Evolutionary conservation across 2,888 invertebrate species (phyloP).

Genomic region (Aphodius granarius): DNA sequence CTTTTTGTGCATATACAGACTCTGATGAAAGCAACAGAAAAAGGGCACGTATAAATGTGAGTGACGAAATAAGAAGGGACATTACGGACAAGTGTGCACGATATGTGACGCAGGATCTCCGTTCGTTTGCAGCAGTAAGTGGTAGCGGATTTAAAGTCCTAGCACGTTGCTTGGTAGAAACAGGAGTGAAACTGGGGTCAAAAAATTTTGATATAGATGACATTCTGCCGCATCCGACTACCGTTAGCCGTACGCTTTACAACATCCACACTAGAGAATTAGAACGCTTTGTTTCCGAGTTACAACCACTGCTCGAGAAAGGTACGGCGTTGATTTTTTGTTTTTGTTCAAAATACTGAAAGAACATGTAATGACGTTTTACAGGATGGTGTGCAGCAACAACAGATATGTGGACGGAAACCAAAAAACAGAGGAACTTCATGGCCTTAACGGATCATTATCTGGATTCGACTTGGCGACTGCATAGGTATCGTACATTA

Average conservation of each 20-base stretch:
- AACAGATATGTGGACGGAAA: conserved; percentile 9
- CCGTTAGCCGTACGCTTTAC: not conserved
- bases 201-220: not conserved
- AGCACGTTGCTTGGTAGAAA: conserved; percentile 1
- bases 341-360: not conserved
- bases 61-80: conserved; percentile 2
- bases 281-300: not conserved
- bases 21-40: too few relatives aligned
- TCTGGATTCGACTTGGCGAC: conserved; percentile 1
- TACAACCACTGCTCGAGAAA: conserved; percentile 2
- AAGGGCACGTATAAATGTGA: not conserved
- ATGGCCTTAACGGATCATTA: conserved; percentile 4
- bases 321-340: not conserved
- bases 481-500: not conserved
- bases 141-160: not conserved
- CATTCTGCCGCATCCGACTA: conserved; percentile 5
- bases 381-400: conserved; percentile 2
- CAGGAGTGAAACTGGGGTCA: not conserved
- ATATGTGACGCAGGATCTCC: conserved; percentile 1
- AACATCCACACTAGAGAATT: not conserved
- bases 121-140: conserved; percentile 4
- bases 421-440: not conserved
- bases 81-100: not conserved
- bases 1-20: too few relatives aligned
- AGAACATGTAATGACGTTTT: conserved; percentile 6